These are phyloP conservation scores for Periphyllus acericola DNA, from an alignment of 2,888 invertebrate genomes.

Conservation along the genomic window DNA sequence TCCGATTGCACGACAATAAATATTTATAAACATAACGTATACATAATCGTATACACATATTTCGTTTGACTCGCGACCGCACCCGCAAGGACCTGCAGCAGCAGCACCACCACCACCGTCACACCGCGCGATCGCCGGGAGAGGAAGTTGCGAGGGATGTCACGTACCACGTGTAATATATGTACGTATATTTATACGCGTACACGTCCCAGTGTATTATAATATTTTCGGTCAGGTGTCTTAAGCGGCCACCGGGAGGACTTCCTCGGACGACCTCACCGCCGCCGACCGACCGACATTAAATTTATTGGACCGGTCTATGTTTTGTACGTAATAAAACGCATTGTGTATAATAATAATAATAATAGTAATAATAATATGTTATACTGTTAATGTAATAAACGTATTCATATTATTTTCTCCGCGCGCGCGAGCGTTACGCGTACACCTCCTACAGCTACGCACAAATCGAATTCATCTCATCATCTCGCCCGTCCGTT, in stretches of 20 bases:
- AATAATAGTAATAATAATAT: slow-evolving; percentile 14
- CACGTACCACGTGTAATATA: background rate
- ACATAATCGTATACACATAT: too few species aligned
- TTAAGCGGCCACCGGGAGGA: slow-evolving; percentile 7
- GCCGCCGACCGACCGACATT: background rate
- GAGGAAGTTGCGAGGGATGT: background rate
- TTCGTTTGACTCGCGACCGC: background rate
- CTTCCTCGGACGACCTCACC: slow-evolving; percentile 17
- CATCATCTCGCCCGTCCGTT: too few species aligned
- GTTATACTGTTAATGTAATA: background rate
- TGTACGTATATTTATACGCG: background rate
- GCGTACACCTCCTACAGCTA: too few species aligned
- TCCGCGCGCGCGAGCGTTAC: background rate
- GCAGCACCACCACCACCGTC: too few species aligned
- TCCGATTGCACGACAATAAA: background rate
- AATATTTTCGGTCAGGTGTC: slow-evolving; percentile 21
- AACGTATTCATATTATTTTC: background rate
- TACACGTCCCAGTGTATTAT: background rate
- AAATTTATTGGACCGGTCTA: slow-evolving; percentile 59
- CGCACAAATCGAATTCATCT: background rate
- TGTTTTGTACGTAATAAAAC: slow-evolving; percentile 48
- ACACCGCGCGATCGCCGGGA: background rate
- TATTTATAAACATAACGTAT: background rate
- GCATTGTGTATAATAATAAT: too few species aligned
- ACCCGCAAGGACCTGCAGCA: background rate